Percentiles rank a stretch among this genome's conserved stretches.
These are phyloP conservation scores for Cosmorhoe ocellata DNA, from an alignment of 2,888 invertebrate species.

Conservation along the genomic window DNA sequence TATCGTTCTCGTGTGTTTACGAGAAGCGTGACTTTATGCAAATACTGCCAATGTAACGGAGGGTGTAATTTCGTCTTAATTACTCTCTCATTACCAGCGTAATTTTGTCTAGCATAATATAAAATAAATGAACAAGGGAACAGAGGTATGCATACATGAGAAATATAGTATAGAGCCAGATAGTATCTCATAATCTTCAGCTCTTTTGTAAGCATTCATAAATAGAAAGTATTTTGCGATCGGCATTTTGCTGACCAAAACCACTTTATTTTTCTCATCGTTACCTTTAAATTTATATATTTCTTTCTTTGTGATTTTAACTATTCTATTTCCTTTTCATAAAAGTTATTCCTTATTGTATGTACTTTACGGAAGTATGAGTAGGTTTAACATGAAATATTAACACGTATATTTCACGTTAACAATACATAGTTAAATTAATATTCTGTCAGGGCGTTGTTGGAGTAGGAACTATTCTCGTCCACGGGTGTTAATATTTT, in stretches of 20 bases:
- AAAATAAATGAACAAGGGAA: constrained; percentile 5
- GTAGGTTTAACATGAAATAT: too few relatives aligned
- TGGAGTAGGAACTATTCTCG: constrained; percentile 6
- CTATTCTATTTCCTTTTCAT: too few relatives aligned
- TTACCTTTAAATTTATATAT: too few relatives aligned
- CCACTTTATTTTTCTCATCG: too few relatives aligned
- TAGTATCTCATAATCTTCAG: too few relatives aligned
- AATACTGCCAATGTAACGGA: constrained; percentile 8
- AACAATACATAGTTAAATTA: constrained; percentile 8
- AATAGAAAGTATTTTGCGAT: background rate
- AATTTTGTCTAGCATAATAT: background rate
- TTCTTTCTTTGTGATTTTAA: too few relatives aligned
- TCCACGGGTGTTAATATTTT: background rate
- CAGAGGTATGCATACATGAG: background rate
- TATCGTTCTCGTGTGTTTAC: too few relatives aligned
- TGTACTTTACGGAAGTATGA: too few relatives aligned
- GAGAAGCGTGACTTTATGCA: constrained; percentile 7
- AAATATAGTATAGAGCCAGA: background rate
- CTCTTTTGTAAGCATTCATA: background rate
- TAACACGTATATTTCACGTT: too few relatives aligned
- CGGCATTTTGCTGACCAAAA: too few relatives aligned
- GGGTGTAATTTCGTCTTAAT: constrained; percentile 9
- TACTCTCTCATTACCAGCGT: constrained; percentile 7
- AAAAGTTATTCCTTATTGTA: too few relatives aligned
- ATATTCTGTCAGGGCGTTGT: constrained; percentile 10